phyloP scores from a whole-genome alignment of 2,113 vertebrate genomes.

The Sclerurus mexicanus region DNA sequence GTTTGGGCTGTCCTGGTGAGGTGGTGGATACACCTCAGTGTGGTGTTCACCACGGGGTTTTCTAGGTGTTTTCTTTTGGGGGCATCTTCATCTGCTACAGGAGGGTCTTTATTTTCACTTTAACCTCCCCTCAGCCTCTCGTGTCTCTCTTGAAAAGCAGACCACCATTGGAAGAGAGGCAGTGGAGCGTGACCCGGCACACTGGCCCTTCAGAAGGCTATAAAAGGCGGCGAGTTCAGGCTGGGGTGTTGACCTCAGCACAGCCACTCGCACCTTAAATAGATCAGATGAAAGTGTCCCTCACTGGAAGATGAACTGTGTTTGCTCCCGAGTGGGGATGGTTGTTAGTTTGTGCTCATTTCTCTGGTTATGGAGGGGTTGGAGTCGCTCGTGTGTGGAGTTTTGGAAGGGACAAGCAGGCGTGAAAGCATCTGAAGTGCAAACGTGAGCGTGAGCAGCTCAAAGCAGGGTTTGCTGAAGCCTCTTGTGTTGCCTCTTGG shows the following conservation, averaged over 20 bases:
- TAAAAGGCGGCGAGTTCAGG: constrained; percentile 14
- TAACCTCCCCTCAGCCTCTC: neutral
- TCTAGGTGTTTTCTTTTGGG: neutral
- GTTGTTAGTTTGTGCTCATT: neutral
- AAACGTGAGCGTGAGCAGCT: neutral
- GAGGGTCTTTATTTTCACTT: neutral
- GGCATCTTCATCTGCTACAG: neutral
- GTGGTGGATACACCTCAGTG: neutral
- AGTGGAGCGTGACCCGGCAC: neutral
- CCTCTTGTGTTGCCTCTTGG: fast-evolving
- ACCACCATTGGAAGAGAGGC: neutral
- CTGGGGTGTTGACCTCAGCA: constrained; percentile 14
- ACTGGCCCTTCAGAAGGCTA: neutral
- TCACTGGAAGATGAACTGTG: neutral
- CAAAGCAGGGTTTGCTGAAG: neutral
- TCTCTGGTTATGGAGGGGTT: neutral
- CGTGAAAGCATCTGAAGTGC: neutral
- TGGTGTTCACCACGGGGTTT: neutral
- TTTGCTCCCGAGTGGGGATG: neutral
- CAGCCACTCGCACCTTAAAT: constrained; percentile 39
- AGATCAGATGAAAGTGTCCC: neutral
- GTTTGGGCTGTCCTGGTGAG: neutral
- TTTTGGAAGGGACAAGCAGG: fast-evolving
- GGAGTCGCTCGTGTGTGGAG: fast-evolving
- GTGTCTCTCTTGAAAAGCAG: neutral